Percentiles rank a stretch among this genome's conserved stretches.
phyloP scores from a whole-genome alignment of 2,113 vertebrate genomes.

The Etheostoma cragini region DNA sequence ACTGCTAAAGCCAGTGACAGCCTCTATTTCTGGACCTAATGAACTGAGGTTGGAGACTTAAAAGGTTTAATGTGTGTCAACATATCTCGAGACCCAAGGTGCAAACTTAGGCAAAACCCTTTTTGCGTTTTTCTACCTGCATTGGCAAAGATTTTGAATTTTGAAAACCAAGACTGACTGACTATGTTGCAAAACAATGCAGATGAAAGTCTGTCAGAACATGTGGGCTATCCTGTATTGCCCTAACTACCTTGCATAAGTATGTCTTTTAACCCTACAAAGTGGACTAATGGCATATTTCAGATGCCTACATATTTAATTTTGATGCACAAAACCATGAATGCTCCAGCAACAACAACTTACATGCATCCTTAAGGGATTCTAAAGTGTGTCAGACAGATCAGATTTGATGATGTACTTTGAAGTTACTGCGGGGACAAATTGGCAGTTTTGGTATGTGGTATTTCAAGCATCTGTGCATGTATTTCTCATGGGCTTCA shows the following conservation, averaged over 20 bases:
- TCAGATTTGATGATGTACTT: slow-evolving; percentile 42
- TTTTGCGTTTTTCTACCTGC: slow-evolving; percentile 2
- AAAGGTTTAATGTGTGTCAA: slow-evolving; percentile 51
- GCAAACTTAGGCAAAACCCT: not conserved
- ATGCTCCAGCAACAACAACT: not conserved
- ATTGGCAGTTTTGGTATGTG: slow-evolving; percentile 37
- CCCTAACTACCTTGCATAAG: not conserved
- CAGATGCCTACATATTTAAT: not conserved
- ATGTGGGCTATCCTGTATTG: not conserved
- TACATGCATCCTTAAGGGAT: not conserved
- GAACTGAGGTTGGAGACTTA: slow-evolving; percentile 43
- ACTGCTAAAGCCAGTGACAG: slow-evolving; percentile 34
- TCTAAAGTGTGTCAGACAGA: slow-evolving; percentile 26
- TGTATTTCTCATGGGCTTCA: slow-evolving; percentile 38
- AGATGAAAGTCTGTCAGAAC: not conserved
- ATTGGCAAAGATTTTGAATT: not conserved
- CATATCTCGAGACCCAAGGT: slow-evolving; percentile 6
- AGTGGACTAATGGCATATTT: not conserved
- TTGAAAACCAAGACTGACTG: not conserved
- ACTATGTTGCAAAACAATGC: not conserved
- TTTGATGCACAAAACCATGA: not conserved
- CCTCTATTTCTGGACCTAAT: slow-evolving; percentile 70
- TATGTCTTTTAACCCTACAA: not conserved
- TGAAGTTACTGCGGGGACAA: slow-evolving; percentile 45
- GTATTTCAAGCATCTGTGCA: slow-evolving; percentile 32